Evolutionary conservation across 2,888 invertebrate species (phyloP), one percentile per base, ranked within the genome.

Genomic region (Steromphala cineraria): DNA sequence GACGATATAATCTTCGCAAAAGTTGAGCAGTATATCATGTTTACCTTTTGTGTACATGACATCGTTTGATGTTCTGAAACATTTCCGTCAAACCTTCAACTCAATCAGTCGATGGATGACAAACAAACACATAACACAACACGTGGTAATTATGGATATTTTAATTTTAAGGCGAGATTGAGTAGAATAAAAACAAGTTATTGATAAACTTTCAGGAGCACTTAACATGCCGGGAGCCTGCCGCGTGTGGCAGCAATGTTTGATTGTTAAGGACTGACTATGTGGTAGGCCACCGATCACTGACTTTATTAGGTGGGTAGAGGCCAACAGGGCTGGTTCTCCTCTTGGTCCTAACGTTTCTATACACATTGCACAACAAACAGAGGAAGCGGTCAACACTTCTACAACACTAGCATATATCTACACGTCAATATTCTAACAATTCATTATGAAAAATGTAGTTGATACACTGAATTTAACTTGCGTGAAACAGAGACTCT

Each of bases 121-220:
- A 46, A 46, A 13, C 46, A 3, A 71, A 71, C 28, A 71, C 13
- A 71, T 2, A 40, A 71, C 71, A 71, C 28, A 71, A 31, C 4
- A 71, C 71, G 17, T n/a, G 19, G 10, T 19, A n/a, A 31, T 71
- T 71, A 36, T 71, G 36, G 31, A 71, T 71, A 36, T 71, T 71
- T 71, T 36, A 71, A 36, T 71, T 40, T 71, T 71, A 71, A 71
- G 71, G 71, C 71, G 71, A 71, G 71, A 71, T 71, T 71, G 71
- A 71, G 71, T 71, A 71, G 71, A 71, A 71, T 71, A 71, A 71
- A 71, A 71, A 71, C 71, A 71, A 71, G 71, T 71, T 71, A 71
- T 71, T 71, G 71, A 71, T 71, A 71, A 71, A 71, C 36, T 71
- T 71, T 40, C 31, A 71, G 71, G 71, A 71, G 40, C 71, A 71